phyloP scores from a whole-genome alignment of 2,113 vertebrate genomes.

The Cavia porcellus region DNA sequence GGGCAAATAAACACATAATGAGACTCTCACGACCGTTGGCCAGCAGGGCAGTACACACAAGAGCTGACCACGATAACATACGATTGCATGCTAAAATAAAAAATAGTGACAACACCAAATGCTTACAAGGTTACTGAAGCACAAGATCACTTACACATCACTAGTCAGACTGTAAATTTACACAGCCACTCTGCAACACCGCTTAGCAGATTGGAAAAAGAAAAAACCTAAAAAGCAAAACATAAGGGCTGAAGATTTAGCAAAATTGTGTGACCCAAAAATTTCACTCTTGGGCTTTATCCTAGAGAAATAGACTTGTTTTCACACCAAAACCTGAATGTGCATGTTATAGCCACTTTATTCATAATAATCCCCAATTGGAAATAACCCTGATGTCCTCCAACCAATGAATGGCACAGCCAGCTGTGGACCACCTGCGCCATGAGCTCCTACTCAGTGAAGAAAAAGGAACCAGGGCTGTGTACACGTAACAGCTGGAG shows the following conservation, averaged over 20 bases:
- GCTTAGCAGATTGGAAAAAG: not conserved
- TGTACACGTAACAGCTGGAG: not conserved
- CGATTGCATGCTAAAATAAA: not conserved
- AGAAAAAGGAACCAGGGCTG: not conserved
- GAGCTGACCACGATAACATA: not conserved
- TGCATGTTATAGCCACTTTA: not conserved
- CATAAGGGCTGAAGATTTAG: too few species aligned
- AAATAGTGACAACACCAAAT: not conserved
- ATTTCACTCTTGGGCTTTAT: not conserved
- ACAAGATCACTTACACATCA: not conserved
- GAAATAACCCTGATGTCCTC: not conserved
- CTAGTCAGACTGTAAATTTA: not conserved
- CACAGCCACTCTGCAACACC: not conserved
- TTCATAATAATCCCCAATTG: not conserved
- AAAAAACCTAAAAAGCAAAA: not conserved
- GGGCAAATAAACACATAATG: not conserved
- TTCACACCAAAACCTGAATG: not conserved
- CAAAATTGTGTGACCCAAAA: not conserved
- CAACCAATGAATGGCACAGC: not conserved
- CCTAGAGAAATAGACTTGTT: constrained; percentile 2
- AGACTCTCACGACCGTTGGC: not conserved
- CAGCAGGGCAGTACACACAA: not conserved
- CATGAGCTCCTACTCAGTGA: not conserved
- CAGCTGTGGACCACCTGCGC: not conserved
- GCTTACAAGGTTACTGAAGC: not conserved